Conservation (phyloP, 2,888 invertebrate species). For the Amphipoea oculea region DNA sequence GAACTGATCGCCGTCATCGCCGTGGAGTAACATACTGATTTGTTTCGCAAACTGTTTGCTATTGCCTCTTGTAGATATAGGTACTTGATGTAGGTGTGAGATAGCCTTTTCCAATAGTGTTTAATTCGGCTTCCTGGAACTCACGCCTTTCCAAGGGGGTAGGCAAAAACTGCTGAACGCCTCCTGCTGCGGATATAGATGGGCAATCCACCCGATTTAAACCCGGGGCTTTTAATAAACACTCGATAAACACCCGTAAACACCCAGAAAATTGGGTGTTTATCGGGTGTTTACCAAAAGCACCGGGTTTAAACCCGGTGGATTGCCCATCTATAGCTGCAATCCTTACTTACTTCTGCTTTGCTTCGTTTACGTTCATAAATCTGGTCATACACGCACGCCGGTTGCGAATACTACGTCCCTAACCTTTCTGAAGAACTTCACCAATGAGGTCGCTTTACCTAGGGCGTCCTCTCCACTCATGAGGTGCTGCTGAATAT, state of each 20-base stretch:
- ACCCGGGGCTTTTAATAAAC: too few relatives aligned
- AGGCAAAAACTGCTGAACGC: not conserved
- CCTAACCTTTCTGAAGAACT: not conserved
- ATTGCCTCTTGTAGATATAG: conserved; percentile 11
- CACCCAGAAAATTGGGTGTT: too few relatives aligned
- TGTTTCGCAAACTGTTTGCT: conserved; percentile 39
- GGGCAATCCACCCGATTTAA: too few relatives aligned
- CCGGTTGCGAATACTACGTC: too few relatives aligned
- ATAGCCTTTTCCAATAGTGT: not conserved
- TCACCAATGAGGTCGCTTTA: not conserved
- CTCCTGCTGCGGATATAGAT: not conserved
- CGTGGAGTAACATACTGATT: conserved; percentile 36
- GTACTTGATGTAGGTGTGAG: conserved; percentile 1
- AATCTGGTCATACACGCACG: not conserved
- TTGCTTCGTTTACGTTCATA: not conserved
- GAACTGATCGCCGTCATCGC: conserved; percentile 26
- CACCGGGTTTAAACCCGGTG: too few relatives aligned
- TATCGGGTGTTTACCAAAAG: too few relatives aligned
- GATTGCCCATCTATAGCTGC: too few relatives aligned
- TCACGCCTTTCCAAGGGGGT: not conserved
- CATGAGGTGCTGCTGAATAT: not conserved
- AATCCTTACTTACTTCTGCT: not conserved
- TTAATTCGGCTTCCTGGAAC: not conserved
- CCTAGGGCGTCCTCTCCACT: not conserved
- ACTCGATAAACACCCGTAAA: too few relatives aligned